Percentiles rank a stretch among this genome's conserved stretches.
Conservation (phyloP, 2,797 vertebrate species). For the Poecilia gillii region DNA sequence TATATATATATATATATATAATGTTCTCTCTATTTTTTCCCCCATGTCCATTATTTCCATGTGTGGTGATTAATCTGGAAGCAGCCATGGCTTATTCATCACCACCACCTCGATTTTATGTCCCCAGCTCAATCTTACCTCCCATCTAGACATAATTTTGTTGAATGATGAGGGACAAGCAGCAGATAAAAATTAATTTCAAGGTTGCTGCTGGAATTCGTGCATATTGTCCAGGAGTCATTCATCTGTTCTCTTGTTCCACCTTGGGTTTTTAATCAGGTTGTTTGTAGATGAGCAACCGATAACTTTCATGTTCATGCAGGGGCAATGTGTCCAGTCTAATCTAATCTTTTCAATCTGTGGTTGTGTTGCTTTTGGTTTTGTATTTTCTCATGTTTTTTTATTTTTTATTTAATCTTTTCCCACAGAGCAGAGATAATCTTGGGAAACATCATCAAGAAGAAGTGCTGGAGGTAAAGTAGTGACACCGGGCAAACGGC, state of each 20-base stretch:
- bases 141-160: slow-evolving; percentile 23
- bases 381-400: slow-evolving; percentile 1
- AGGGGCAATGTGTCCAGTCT: slow-evolving; percentile 30
- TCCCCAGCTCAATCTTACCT: slow-evolving; percentile 38
- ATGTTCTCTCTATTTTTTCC: neutral
- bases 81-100: slow-evolving; percentile 42
- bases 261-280: slow-evolving; percentile 45
- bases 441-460: slow-evolving; percentile 97
- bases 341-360: slow-evolving; percentile 57
- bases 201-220: slow-evolving; percentile 44
- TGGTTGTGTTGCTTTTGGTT: slow-evolving; percentile 1
- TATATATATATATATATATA: no score
- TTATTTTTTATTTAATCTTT: neutral
- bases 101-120: slow-evolving; percentile 43
- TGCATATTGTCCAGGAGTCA: neutral
- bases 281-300: slow-evolving; percentile 44
- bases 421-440: slow-evolving; percentile 92
- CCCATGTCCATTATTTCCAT: neutral
- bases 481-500: slow-evolving; percentile 2
- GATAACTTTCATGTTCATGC: slow-evolving; percentile 49
- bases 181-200: slow-evolving; percentile 54
- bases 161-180: slow-evolving; percentile 34
- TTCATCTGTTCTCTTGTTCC: slow-evolving; percentile 28
- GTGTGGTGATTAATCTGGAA: slow-evolving; percentile 14
- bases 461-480: slow-evolving; percentile 96